Conservation (phyloP, 1,140 invertebrate species). For the Coelopa frigida region DNA sequence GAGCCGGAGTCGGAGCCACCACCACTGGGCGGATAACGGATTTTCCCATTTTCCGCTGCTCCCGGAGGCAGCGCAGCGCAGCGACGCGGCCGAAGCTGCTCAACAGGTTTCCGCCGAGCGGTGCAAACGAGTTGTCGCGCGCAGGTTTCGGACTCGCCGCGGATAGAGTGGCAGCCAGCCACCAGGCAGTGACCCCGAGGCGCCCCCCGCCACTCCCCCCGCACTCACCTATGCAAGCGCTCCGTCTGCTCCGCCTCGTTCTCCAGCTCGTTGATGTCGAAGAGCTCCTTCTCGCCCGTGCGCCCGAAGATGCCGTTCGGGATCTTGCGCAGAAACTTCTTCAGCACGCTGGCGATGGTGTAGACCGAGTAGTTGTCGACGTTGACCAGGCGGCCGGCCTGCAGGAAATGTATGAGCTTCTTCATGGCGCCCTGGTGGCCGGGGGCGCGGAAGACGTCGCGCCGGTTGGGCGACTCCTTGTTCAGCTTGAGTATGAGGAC, state of each 20-base stretch:
- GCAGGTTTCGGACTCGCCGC: no score
- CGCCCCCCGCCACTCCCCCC: no score
- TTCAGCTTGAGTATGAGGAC: conserved; percentile 89
- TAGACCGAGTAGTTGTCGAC: conserved; percentile 97
- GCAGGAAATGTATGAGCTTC: conserved; percentile 89
- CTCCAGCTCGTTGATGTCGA: conserved; percentile 75
- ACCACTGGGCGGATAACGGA: no score
- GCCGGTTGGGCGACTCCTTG: conserved; percentile 86
- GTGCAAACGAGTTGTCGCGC: no score
- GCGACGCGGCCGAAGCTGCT: no score
- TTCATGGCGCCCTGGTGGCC: conserved; percentile 94
- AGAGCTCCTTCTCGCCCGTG: conserved; percentile 83
- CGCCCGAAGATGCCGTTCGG: conserved; percentile 92
- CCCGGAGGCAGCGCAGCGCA: no score
- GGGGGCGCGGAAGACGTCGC: conserved; percentile 90
- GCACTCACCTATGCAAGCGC: conserved; percentile 80
- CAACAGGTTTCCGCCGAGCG: no score
- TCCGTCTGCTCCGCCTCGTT: conserved; percentile 78
- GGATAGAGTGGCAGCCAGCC: no score
- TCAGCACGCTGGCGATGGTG: conserved; percentile 95
- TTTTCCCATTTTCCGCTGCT: no score
- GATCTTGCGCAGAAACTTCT: conserved; percentile 95
- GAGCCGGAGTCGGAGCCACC: no score
- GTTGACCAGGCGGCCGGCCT: conserved; percentile 92
- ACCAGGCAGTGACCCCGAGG: no score